Evolutionary conservation across 2,113 vertebrate species (phyloP).

Genomic region (Theristicus caerulescens): DNA sequence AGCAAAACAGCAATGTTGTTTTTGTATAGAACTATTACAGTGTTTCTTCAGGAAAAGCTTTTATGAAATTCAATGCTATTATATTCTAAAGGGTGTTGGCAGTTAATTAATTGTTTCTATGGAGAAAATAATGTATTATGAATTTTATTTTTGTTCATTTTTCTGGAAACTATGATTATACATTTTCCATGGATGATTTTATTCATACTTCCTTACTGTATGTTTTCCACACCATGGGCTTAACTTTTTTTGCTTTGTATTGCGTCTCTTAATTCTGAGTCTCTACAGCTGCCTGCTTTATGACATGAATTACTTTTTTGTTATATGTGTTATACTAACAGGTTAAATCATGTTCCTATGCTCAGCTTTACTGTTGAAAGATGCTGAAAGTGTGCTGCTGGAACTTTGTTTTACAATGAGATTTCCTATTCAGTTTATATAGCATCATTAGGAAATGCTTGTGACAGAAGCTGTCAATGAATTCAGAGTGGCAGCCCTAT

Average conservation of each 20-base stretch:
- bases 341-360: not conserved
- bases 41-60: slow-evolving; percentile 18
- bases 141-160: not conserved
- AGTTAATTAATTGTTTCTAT: not conserved
- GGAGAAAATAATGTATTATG: not conserved
- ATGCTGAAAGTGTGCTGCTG: not conserved
- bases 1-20: not conserved
- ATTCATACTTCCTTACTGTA: not conserved
- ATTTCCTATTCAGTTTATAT: not conserved
- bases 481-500: not conserved
- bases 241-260: not conserved
- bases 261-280: not conserved
- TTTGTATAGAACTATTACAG: not conserved
- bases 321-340: not conserved
- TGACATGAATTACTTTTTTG: not conserved
- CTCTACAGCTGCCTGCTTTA: not conserved
- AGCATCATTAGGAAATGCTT: not conserved
- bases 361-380: not conserved
- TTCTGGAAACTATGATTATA: not conserved
- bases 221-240: not conserved
- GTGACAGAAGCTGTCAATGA: not conserved
- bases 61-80: not conserved
- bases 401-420: not conserved
- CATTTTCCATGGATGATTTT: slow-evolving; percentile 15
- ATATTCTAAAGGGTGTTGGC: not conserved